phyloP scores from a whole-genome alignment of 1,140 invertebrate species.

The Prorops nasuta region DNA sequence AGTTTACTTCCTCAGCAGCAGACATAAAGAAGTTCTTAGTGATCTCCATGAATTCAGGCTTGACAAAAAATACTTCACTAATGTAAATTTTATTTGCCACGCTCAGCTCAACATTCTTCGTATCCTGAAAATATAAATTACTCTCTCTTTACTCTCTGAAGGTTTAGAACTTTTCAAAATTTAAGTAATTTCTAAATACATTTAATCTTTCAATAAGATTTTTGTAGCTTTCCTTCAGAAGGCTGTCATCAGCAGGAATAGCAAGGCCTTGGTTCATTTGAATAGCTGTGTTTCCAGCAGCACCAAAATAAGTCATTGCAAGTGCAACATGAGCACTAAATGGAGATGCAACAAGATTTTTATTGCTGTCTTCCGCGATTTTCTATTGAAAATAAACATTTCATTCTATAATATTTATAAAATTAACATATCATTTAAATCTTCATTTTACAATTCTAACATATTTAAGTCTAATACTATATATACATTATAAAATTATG shows the following conservation, averaged over 20 bases:
- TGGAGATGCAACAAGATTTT: conserved; percentile 40
- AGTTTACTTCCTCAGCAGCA: conserved; percentile 40
- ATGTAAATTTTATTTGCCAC: conserved; percentile 45
- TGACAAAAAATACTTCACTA: conserved; percentile 15
- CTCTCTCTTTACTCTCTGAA: no score
- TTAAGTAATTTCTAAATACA: conserved; percentile 23
- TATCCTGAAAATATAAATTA: conserved; percentile 24
- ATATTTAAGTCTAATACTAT: no score
- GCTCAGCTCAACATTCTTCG: conserved; percentile 34
- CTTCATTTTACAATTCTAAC: no score
- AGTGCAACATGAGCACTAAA: conserved; percentile 36
- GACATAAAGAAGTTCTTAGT: conserved; percentile 29
- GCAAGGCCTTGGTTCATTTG: conserved; percentile 33
- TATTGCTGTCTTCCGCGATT: conserved; percentile 11
- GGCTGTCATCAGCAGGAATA: conserved; percentile 24
- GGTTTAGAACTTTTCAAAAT: conserved; percentile 5
- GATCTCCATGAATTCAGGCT: conserved; percentile 24
- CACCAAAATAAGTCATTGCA: conserved; percentile 42
- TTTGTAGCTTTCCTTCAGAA: conserved; percentile 23
- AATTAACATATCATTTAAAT: not conserved
- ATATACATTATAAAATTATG: not conserved
- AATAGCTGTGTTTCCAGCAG: conserved; percentile 31
- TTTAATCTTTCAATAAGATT: conserved; percentile 33
- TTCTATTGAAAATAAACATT: conserved; percentile 15
- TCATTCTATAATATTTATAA: not conserved